These are phyloP conservation scores for Aselliscus stoliczkanus DNA, from an alignment of 2,797 vertebrate species.

Conservation along the genomic window DNA sequence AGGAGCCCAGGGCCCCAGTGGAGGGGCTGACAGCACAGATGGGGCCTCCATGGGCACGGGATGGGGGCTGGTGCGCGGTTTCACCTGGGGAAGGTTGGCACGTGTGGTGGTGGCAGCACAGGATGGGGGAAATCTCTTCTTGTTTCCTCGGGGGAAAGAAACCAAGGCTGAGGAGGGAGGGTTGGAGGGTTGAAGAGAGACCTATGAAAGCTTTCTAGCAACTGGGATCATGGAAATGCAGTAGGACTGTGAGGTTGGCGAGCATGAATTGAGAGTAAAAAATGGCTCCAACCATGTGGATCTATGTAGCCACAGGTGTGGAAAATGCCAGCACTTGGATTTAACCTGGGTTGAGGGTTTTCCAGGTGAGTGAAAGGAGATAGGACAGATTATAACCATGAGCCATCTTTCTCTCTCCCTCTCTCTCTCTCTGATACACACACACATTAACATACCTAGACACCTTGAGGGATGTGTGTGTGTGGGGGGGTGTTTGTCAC, in stretches of 20 bases:
- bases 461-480: background rate
- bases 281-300: fast-evolving
- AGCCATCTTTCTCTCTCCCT: background rate
- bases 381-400: background rate
- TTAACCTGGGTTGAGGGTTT: background rate
- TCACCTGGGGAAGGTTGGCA: background rate
- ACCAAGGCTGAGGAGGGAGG: too few species aligned
- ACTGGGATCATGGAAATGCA: background rate
- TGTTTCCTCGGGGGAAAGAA: background rate
- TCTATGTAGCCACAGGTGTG: background rate
- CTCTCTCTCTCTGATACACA: background rate
- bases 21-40: fast-evolving
- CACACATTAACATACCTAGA: background rate
- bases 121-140: background rate
- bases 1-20: fast-evolving
- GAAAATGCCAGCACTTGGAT: background rate
- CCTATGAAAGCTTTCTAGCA: too few species aligned
- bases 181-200: background rate
- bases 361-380: background rate
- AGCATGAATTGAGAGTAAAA: background rate
- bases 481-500: background rate
- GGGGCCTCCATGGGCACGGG: fast-evolving
- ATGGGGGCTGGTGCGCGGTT: fast-evolving
- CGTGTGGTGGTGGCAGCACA: background rate
- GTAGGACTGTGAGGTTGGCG: fast-evolving